Evolutionary conservation across 2,797 vertebrate genomes (phyloP).

Genomic region (Lithobates pipiens): DNA sequence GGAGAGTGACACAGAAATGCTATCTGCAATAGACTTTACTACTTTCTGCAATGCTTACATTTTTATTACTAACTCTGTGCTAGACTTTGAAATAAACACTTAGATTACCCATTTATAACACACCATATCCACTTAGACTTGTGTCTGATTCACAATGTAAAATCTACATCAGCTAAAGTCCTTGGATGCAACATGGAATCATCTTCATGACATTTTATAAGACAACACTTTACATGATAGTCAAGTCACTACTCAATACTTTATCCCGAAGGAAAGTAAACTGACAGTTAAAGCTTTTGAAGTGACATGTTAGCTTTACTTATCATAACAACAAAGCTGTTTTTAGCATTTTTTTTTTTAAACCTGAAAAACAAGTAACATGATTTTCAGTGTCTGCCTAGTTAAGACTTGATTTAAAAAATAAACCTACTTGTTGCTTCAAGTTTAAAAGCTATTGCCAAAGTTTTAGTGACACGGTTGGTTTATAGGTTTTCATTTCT

Average conservation of each 20-base stretch:
- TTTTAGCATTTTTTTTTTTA: background rate
- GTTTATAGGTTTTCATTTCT: too few species aligned
- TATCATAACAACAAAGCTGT: constrained; percentile 4
- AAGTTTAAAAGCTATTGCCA: background rate
- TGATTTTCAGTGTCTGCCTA: background rate
- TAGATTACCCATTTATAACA: too few species aligned
- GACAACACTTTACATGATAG: background rate
- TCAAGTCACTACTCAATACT: background rate
- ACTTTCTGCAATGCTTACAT: background rate
- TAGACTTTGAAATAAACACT: background rate
- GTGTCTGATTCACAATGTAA: background rate
- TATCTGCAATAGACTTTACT: background rate
- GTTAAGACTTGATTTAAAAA: background rate
- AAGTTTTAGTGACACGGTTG: background rate
- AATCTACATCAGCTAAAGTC: background rate
- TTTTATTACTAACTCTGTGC: background rate
- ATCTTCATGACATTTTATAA: background rate
- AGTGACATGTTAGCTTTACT: background rate
- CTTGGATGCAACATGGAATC: background rate
- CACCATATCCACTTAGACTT: too few species aligned
- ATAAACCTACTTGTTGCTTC: background rate
- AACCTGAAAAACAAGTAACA: background rate
- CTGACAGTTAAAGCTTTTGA: background rate
- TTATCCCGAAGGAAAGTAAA: background rate
- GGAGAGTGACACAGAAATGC: background rate